These are phyloP conservation scores for Brenthis daphne DNA, from an alignment of 2,888 invertebrate genomes.

Conservation along the genomic window DNA sequence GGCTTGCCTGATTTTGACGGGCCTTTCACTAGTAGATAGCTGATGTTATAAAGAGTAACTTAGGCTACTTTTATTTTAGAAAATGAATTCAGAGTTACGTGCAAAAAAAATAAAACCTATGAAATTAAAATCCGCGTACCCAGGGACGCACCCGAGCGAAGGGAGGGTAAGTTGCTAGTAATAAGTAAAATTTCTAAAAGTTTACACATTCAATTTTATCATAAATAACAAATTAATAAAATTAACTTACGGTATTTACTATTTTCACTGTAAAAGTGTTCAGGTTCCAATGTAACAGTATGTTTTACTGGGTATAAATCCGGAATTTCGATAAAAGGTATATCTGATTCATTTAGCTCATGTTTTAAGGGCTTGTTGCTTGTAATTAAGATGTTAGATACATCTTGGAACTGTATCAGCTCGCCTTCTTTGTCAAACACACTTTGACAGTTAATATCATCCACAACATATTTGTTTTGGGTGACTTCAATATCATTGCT, in stretches of 20 bases:
- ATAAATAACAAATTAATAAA: conserved; percentile 11
- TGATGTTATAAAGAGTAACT: too few relatives aligned
- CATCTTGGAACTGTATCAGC: conserved; percentile 84
- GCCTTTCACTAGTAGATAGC: too few relatives aligned
- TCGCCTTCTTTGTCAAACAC: conserved; percentile 84
- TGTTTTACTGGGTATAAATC: conserved; percentile 88
- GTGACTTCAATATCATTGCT: conserved; percentile 79
- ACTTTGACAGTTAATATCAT: conserved; percentile 82
- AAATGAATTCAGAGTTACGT: too few relatives aligned
- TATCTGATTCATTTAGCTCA: conserved; percentile 69
- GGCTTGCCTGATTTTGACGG: too few relatives aligned
- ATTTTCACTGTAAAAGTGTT: conserved; percentile 84
- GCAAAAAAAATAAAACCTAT: too few relatives aligned
- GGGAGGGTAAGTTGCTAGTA: too few relatives aligned
- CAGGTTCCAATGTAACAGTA: conserved; percentile 84
- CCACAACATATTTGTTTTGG: conserved; percentile 80
- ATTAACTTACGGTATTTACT: conserved; percentile 87
- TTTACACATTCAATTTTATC: neutral
- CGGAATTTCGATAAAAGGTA: conserved; percentile 83
- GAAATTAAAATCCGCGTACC: too few relatives aligned
- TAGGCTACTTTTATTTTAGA: too few relatives aligned
- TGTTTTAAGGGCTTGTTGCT: conserved; percentile 84
- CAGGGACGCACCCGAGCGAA: too few relatives aligned
- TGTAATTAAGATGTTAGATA: conserved; percentile 85
- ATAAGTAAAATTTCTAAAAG: too few relatives aligned